Evolutionary conservation across 1,140 invertebrate genomes (phyloP).

Genomic region (Nasonia vitripennis): DNA sequence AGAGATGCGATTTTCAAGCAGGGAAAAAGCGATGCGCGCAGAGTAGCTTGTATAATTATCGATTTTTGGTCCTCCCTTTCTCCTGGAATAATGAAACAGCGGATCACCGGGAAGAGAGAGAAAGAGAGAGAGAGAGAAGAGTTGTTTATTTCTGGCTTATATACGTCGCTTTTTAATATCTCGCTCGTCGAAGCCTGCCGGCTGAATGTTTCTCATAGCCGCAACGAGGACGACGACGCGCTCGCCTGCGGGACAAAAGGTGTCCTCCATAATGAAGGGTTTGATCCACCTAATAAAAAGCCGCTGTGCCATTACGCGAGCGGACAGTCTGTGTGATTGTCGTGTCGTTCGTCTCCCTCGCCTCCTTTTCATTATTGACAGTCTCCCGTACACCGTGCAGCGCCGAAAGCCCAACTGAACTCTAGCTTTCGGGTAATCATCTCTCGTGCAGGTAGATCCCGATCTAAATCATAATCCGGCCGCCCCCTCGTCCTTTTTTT

Average conservation of each 20-base stretch:
- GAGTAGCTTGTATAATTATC: constrained; percentile 34
- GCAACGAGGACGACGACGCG: background rate
- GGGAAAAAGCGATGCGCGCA: background rate
- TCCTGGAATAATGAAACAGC: background rate
- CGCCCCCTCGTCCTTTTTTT: constrained; percentile 31
- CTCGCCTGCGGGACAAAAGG: constrained; percentile 61
- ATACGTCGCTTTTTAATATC: constrained; percentile 54
- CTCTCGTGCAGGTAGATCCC: constrained; percentile 44
- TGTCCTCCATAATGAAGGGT: constrained; percentile 67
- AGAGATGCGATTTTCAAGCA: background rate
- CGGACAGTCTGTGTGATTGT: constrained; percentile 41
- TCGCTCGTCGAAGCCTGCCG: constrained; percentile 53
- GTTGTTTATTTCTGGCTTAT: background rate
- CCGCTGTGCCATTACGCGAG: constrained; percentile 58
- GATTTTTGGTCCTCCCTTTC: constrained; percentile 39
- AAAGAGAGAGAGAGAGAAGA: no score
- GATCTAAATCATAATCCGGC: constrained; percentile 53
- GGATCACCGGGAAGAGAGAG: background rate
- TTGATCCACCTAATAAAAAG: constrained; percentile 66
- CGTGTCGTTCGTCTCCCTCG: constrained; percentile 32
- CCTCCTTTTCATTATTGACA: constrained; percentile 50
- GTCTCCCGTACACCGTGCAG: constrained; percentile 9
- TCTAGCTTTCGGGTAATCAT: constrained; percentile 47
- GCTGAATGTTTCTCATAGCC: constrained; percentile 47
- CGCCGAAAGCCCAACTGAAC: constrained; percentile 35